Percentiles rank a stretch among this genome's conserved stretches.
phyloP scores from a whole-genome alignment of 2,113 vertebrate genomes.

The Myrmophylax atrothorax region DNA sequence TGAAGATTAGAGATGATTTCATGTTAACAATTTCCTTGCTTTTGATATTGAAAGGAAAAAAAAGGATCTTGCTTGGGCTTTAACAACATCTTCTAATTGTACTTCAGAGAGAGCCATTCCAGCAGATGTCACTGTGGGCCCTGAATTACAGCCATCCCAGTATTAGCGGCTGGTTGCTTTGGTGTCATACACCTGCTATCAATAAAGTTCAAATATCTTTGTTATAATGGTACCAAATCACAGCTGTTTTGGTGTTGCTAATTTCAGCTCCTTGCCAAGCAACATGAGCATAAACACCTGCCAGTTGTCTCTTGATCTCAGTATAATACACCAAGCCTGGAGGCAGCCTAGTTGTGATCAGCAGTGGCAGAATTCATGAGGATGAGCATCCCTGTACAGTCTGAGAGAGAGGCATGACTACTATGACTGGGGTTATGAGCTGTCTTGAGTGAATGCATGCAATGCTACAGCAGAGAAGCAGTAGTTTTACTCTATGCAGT shows the following conservation, averaged over 20 bases:
- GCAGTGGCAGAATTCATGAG: background rate
- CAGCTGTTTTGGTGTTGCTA: slow-evolving; percentile 36
- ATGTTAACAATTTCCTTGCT: background rate
- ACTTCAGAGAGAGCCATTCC: background rate
- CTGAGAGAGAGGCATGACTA: background rate
- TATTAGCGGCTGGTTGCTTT: background rate
- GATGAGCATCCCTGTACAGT: background rate
- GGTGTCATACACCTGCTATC: background rate
- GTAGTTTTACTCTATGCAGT: background rate
- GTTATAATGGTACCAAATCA: slow-evolving; percentile 20
- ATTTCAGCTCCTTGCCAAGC: slow-evolving; percentile 33
- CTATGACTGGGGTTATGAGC: background rate
- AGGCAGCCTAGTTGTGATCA: background rate
- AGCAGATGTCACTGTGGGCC: slow-evolving; percentile 77
- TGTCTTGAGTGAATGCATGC: background rate
- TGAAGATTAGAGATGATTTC: background rate
- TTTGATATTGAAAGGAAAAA: background rate
- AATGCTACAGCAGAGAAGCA: background rate
- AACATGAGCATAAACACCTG: slow-evolving; percentile 35
- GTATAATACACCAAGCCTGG: background rate
- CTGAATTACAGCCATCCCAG: background rate
- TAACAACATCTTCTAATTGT: fast-evolving
- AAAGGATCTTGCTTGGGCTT: background rate
- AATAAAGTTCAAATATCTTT: slow-evolving; percentile 13
- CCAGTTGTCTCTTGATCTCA: background rate